These are phyloP conservation scores for Myopa testacea DNA, from an alignment of 2,888 invertebrate species.

Conservation along the genomic window DNA sequence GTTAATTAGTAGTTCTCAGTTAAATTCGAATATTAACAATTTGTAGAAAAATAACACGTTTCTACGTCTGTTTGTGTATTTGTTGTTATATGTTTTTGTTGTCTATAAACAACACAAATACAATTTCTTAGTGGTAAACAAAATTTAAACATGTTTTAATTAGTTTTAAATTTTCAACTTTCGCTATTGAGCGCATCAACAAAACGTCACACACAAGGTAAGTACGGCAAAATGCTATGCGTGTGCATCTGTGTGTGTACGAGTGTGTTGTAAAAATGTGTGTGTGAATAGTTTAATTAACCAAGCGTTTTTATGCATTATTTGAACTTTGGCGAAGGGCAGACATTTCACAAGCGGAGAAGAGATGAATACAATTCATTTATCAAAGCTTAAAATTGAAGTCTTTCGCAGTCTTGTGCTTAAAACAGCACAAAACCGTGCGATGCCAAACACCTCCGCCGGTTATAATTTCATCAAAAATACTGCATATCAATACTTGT, in stretches of 20 bases:
- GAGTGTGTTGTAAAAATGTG: constrained; percentile 19
- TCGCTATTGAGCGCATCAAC: constrained; percentile 26
- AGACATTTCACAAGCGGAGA: constrained; percentile 1
- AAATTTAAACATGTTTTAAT: constrained; percentile 10
- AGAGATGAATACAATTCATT: background rate
- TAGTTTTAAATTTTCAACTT: constrained; percentile 24
- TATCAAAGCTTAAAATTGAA: background rate
- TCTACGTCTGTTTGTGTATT: background rate
- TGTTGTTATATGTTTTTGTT: background rate
- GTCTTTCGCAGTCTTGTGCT: background rate
- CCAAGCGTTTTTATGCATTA: constrained; percentile 36
- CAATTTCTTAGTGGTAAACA: constrained; percentile 27
- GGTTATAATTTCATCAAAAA: constrained; percentile 23
- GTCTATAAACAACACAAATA: constrained; percentile 26
- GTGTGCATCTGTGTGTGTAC: background rate
- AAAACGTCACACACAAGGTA: constrained; percentile 5
- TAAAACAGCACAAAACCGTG: background rate
- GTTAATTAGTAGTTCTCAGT: constrained; percentile 22
- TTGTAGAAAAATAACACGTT: constrained; percentile 21
- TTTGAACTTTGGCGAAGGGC: constrained; percentile 12
- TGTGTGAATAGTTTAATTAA: constrained; percentile 29
- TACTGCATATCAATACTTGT: constrained; percentile 29
- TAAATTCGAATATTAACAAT: constrained; percentile 42
- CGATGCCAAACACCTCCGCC: background rate
- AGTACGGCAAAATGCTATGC: constrained; percentile 8